Base-by-base conservation (phyloP, 2,888 invertebrate species). In the Hyles lineata region DNA sequence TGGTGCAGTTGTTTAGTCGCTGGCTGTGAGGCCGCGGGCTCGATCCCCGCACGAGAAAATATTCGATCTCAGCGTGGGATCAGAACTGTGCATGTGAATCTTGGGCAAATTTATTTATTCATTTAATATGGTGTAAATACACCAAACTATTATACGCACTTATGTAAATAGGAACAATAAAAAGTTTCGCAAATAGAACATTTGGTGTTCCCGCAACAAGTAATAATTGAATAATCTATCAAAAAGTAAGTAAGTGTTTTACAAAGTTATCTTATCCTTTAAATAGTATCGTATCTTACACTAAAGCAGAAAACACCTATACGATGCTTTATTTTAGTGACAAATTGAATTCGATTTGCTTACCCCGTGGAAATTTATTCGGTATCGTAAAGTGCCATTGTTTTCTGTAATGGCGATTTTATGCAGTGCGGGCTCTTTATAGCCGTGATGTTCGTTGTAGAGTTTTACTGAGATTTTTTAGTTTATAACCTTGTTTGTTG, bases 321-420 rank as follows among this genome's bases (percentile, higher is more conserved):
- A 32, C 5, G 23, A 23, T 55, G 29, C 58, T 58, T 58, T 70
- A 70, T 72, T 52, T 32, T 55, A 72, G 77, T 74, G 74, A 76
- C 79, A 79, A 78, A 81, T 79, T 77, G 78, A 75, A 76, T 76
- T 78, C 78, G 77, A 79, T 80, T 62, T 72, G 63, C 75, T 78
- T 82, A 83, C 82, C 82, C 83, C 81, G 78, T 77, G 80, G 80
- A 81, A 79, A 83, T 78, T 77, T 77, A 83, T 83, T 80, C 82
- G 81, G 82, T 82, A 82, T 80, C 79, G 80, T 78, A 82, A 85
- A 85, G 82, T 81, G 80, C 81, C 75, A 80, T 82, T 84, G 83
- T 83, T 83, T 81, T 74, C 77, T 79, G 78, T 82, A 84, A 84
- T 85, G 83, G 84, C 82, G 82, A 84, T 86, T 85, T 85, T 83